Base-by-base conservation (phyloP, 2,888 invertebrate species). In the Drosophila monieri region DNA sequence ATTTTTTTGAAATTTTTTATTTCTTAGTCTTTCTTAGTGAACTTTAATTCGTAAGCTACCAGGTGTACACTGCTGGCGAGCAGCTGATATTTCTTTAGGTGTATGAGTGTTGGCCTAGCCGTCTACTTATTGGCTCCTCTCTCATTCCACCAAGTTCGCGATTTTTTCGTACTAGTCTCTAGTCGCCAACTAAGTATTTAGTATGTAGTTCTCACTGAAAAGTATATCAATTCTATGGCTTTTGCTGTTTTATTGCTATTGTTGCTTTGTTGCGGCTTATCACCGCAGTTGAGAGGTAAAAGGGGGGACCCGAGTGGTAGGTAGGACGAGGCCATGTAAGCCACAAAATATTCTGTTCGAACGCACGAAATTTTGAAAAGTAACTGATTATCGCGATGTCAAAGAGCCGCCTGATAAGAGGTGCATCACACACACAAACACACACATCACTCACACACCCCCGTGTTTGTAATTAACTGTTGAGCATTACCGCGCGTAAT, bases 261-360 rank as follows among this genome's bases (percentile, higher is more conserved):
- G 8, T 15, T 37, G 37, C 15, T 57, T 25, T 15, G 15, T 52
- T 67, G 74, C 54, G 80, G 77, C 77, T 83, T 83, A 79, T 80
- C 64, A 46, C 1, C 69, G 44, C 49, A 35, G 53, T 15, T 49
- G 44, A 64, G 35, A 37, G 37, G 54, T 37, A 12, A 51, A 49
- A 27, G 15, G 15, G 23, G 51, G 43, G 37, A n/a, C 44, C 46
- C 62, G 62, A 62, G 51, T 43, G 49, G 18, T 23, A 23, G 66
- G 51, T 23, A 23, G 66, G 51, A 39, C 76, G 74, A 68, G 69
- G 43, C 44, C 54, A 73, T 79, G 78, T 61, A 84, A 80, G 65
- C 78, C 84, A 68, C 77, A 76, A 65, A 64, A 35, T 51, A 62
- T 74, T 62, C 46, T 55, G 61, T 69, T 74, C 64, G 64, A 78